A percentile compares a stretch with the other conserved stretches of the same genome.
Evolutionary conservation across 2,113 vertebrate genomes (phyloP).

Genomic region (Dromiciops gliroides): DNA sequence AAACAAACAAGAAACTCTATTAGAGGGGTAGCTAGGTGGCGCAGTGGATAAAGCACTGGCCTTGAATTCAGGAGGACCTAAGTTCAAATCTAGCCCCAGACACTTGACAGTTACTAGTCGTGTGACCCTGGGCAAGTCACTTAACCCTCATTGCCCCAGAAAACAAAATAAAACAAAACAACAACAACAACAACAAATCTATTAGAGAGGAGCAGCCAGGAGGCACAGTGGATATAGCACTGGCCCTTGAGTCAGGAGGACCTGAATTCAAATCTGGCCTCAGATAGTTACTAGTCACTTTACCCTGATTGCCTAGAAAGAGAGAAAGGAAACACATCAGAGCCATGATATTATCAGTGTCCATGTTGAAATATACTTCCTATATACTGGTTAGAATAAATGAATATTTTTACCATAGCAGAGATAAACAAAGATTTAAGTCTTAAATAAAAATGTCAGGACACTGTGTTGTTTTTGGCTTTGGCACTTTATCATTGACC

Average conservation of each 20-base stretch:
- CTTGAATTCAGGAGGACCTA: no score
- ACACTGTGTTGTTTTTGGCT: conserved; percentile 58
- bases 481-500: conserved; percentile 42
- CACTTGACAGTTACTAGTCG: no score
- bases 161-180: no score
- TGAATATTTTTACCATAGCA: conserved; percentile 31
- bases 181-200: no score
- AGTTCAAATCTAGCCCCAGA: no score
- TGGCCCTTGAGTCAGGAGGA: background rate
- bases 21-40: no score
- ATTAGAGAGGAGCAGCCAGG: background rate
- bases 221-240: background rate
- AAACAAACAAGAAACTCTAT: no score
- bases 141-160: no score
- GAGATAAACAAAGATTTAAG: conserved; percentile 52
- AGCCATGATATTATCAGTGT: background rate
- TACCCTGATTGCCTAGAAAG: background rate
- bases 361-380: background rate
- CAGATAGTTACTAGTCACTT: background rate
- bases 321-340: background rate
- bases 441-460: conserved; percentile 34
- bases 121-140: no score
- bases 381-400: background rate
- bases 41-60: no score
- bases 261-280: background rate